A percentile compares a stretch with the other conserved stretches of the same genome.
phyloP scores from a whole-genome alignment of 1,140 invertebrate genomes.

The Scylla paramamosain region DNA sequence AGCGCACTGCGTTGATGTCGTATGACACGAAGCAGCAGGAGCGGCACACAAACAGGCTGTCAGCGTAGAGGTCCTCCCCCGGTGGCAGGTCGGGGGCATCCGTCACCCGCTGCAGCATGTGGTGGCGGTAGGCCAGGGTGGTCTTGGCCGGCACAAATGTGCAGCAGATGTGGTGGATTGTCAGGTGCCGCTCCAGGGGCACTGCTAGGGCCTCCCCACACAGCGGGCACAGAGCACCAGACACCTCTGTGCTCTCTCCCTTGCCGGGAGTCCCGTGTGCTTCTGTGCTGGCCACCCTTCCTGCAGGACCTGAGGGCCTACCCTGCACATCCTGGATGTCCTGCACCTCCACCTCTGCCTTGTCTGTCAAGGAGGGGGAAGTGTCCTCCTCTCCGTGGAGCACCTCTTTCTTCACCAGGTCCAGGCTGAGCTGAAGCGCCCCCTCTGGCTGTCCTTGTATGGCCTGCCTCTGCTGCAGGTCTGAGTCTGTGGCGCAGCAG shows the following conservation, averaged over 20 bases:
- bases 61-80: not conserved
- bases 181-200: slow-evolving; percentile 57
- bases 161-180: slow-evolving; percentile 52
- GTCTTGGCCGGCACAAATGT: slow-evolving; percentile 63
- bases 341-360: not conserved
- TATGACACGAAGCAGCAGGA: slow-evolving; percentile 52
- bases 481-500: too few relatives aligned
- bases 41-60: slow-evolving; percentile 53
- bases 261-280: too few relatives aligned
- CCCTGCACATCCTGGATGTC: not conserved
- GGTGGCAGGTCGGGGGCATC: not conserved
- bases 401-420: not conserved
- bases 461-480: too few relatives aligned
- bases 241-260: not conserved
- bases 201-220: not conserved
- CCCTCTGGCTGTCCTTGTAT: not conserved
- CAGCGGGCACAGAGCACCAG: slow-evolving; percentile 31
- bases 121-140: slow-evolving; percentile 27
- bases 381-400: not conserved
- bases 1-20: slow-evolving; percentile 70
- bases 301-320: not conserved
- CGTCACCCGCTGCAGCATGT: slow-evolving; percentile 65
- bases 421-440: not conserved
- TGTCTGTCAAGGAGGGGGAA: not conserved
- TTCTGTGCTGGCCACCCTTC: not conserved